Conservation (phyloP, 92 coral and sea anemone species). For the Phenganax subtilis region DNA sequence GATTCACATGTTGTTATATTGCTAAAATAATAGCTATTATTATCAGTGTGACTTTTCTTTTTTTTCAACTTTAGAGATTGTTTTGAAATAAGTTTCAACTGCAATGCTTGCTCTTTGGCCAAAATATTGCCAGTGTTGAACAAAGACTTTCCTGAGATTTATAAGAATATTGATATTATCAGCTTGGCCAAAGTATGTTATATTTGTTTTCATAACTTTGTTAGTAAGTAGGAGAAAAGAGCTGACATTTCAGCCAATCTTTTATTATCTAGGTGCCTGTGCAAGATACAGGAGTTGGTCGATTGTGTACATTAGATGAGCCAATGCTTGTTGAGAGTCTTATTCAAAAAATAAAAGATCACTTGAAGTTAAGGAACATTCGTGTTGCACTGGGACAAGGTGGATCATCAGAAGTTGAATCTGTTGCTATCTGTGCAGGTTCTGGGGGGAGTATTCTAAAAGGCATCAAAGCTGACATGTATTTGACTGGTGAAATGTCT, state of each 20-base stretch:
- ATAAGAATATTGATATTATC: conserved; percentile 51
- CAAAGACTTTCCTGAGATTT: conserved; percentile 33
- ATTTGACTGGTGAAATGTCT: conserved; percentile 96
- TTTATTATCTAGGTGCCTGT: conserved; percentile 57
- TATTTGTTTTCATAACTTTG: conserved; percentile 5
- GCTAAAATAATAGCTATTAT: neutral
- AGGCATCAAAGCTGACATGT: conserved; percentile 74
- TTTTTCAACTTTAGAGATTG: neutral
- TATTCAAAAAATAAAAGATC: conserved; percentile 59
- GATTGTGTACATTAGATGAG: conserved; percentile 63
- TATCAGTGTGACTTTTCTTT: neutral
- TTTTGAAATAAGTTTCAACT: conserved; percentile 21
- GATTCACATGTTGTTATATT: too few species aligned
- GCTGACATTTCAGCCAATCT: neutral
- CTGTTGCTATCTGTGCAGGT: conserved; percentile 91
- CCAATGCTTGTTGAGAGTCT: conserved; percentile 57
- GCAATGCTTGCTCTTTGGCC: conserved; percentile 45
- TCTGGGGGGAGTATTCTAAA: conserved; percentile 87
- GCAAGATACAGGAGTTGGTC: conserved; percentile 74
- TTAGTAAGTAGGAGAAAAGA: neutral
- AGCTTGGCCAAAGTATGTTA: conserved; percentile 57
- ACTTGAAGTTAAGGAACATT: conserved; percentile 61
- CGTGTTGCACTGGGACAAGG: conserved; percentile 64
- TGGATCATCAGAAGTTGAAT: conserved; percentile 41
- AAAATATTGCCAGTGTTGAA: conserved; percentile 33